phyloP scores from a whole-genome alignment of 53 echinoderm and acorn worm genomes.

The Holothuria scabra region DNA sequence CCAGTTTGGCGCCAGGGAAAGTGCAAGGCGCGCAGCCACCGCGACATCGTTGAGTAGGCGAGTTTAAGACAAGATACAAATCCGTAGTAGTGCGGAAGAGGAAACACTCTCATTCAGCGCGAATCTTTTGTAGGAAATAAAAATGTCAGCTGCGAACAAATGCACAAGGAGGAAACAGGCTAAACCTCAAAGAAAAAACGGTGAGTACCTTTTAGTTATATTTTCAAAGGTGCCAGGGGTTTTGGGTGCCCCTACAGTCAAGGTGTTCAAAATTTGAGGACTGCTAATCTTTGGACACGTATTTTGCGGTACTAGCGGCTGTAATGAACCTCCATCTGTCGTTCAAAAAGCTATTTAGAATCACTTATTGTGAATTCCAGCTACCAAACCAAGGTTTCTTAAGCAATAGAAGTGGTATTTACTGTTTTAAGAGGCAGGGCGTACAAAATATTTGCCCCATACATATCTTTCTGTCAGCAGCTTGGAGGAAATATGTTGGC shows the following conservation, averaged over 20 bases:
- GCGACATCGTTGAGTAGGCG: conserved; percentile 15
- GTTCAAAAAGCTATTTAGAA: no score
- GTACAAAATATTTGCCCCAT: no score
- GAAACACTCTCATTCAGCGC: conserved; percentile 22
- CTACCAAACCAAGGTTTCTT: no score
- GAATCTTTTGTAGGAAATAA: conserved; percentile 23
- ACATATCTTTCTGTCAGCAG: no score
- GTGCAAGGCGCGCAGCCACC: conserved; percentile 36
- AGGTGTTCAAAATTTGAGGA: background rate
- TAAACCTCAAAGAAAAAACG: conserved; percentile 64
- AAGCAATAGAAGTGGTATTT: no score
- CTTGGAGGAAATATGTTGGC: no score
- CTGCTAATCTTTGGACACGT: no score
- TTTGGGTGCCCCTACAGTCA: no score
- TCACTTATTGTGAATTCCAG: no score
- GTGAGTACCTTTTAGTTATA: conserved; percentile 18
- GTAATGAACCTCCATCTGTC: no score
- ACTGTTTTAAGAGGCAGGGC: no score
- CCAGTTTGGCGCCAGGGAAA: conserved; percentile 43
- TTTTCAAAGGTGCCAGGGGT: no score
- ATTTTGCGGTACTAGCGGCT: background rate
- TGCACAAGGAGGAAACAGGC: conserved; percentile 72
- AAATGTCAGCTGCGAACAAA: conserved; percentile 22
- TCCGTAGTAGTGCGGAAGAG: conserved; percentile 26
- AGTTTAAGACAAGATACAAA: conserved; percentile 23